These are phyloP conservation scores for Scyliorhinus canicula DNA, from an alignment of 2,797 vertebrate genomes.

Conservation along the genomic window DNA sequence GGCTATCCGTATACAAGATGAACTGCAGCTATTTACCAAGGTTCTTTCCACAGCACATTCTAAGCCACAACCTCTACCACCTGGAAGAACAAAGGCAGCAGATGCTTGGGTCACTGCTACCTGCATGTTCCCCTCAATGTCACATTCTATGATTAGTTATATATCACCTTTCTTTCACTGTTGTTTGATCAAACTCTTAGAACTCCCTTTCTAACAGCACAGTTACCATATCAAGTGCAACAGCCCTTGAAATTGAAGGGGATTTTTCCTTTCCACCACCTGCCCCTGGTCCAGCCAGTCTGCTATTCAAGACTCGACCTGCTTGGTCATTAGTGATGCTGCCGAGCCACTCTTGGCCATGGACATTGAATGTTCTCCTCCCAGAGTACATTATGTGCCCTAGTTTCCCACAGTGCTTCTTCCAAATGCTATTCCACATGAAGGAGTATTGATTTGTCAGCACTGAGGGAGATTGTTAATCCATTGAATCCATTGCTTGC, in stretches of 20 bases:
- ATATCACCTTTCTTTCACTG: background rate
- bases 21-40: too few relatives aligned
- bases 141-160: background rate
- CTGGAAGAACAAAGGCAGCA: background rate
- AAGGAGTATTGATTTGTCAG: background rate
- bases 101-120: background rate
- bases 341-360: background rate
- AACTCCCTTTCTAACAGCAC: background rate
- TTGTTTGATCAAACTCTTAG: background rate
- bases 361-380: background rate
- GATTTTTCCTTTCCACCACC: background rate
- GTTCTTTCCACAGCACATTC: too few relatives aligned
- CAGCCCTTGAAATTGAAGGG: background rate
- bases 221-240: background rate
- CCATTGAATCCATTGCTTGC: background rate
- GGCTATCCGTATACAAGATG: background rate
- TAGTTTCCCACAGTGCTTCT: background rate
- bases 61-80: background rate
- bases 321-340: background rate
- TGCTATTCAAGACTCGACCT: background rate
- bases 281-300: background rate
- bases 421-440: background rate
- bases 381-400: background rate
- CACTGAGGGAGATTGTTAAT: background rate
- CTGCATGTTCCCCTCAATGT: background rate